These are phyloP conservation scores for Gymnodraco acuticeps DNA, from an alignment of 2,797 vertebrate species.

Conservation along the genomic window DNA sequence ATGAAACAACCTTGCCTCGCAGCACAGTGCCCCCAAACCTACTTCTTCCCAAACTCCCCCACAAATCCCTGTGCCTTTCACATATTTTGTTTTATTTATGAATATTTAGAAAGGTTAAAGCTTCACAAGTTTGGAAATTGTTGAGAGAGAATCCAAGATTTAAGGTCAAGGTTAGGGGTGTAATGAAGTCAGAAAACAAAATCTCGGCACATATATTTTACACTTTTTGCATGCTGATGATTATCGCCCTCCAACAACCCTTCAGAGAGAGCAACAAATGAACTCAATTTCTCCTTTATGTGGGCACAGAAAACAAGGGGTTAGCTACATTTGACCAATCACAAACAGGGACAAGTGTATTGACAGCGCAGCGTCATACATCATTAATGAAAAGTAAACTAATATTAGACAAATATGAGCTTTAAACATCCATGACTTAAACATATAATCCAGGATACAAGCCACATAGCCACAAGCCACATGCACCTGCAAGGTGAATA, in stretches of 20 bases:
- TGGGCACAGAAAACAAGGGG: constrained; percentile 23
- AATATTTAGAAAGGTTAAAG: constrained; percentile 77
- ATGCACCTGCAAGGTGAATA: too few species aligned
- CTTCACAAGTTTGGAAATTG: constrained; percentile 65
- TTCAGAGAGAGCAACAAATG: constrained; percentile 39
- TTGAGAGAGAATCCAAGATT: constrained; percentile 59
- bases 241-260: constrained; percentile 48
- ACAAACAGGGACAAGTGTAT: too few species aligned
- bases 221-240: constrained; percentile 56
- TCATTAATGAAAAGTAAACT: too few species aligned
- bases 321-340: too few species aligned
- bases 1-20: constrained; percentile 43
- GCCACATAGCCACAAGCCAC: too few species aligned
- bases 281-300: constrained; percentile 5
- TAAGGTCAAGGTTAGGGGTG: constrained; percentile 61
- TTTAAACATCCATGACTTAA: too few species aligned
- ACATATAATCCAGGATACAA: too few species aligned
- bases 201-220: constrained; percentile 44
- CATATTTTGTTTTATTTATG: constrained; percentile 62
- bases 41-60: constrained; percentile 16
- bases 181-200: constrained; percentile 62
- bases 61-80: constrained; percentile 36
- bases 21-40: constrained; percentile 46
- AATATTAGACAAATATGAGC: too few species aligned
- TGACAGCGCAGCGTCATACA: too few species aligned